A percentile compares a stretch with the other conserved stretches of the same genome.
Conservation (phyloP, 1,140 invertebrate species). For the Heliconius eleuchia region DNA sequence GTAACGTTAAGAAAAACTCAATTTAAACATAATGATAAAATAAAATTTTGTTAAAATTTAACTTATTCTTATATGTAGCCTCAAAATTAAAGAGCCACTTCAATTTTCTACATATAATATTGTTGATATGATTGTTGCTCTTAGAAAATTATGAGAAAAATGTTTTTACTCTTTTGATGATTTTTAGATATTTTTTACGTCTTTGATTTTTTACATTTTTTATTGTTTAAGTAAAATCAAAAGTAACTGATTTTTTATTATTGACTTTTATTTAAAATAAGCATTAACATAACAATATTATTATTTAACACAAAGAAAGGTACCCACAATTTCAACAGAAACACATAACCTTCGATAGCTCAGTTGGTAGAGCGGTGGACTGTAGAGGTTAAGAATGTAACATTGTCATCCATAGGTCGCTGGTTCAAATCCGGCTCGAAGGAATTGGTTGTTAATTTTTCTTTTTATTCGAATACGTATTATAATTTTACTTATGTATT, state of each 20-base stretch:
- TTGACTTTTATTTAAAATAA: neutral
- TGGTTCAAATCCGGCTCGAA: constrained; percentile 78
- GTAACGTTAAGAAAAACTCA: no score
- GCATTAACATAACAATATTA: neutral
- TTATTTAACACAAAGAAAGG: neutral
- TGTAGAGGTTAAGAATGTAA: constrained; percentile 47
- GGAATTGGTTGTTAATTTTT: constrained; percentile 36
- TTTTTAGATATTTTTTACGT: no score
- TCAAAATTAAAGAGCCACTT: no score
- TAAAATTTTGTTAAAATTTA: no score
- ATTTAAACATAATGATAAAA: no score
- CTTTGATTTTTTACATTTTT: no score
- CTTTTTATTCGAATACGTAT: neutral
- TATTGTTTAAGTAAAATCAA: neutral
- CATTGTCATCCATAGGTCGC: constrained; percentile 75
- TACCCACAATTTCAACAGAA: fast-evolving
- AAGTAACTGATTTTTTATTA: neutral
- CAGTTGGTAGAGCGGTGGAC: constrained; percentile 78
- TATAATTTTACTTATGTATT: neutral
- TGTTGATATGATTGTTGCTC: no score
- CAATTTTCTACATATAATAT: no score
- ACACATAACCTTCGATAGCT: constrained; percentile 66
- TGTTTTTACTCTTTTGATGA: no score
- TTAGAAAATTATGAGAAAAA: no score
- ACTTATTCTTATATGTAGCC: no score